Percentiles rank a stretch among this genome's conserved stretches.
These are phyloP conservation scores for Scylla paramamosain DNA, from an alignment of 1,140 invertebrate species.

Conservation along the genomic window DNA sequence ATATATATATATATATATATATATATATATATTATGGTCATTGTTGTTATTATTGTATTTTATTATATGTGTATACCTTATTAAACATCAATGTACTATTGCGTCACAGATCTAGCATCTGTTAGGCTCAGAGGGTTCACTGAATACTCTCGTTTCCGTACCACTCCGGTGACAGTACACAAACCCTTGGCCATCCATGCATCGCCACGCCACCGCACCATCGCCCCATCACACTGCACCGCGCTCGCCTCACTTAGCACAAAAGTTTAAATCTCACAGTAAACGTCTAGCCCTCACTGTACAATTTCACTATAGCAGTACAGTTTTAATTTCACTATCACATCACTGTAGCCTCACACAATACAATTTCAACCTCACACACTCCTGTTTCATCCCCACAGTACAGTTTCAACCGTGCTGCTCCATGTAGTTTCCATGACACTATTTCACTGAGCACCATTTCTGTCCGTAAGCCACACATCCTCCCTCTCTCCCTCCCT, in stretches of 20 bases:
- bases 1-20: slow-evolving; percentile 24
- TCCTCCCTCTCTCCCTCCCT: not conserved
- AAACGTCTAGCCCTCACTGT: not conserved
- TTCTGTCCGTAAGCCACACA: slow-evolving; percentile 8
- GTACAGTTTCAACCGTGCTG: not conserved
- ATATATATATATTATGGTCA: not conserved
- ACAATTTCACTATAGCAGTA: not conserved
- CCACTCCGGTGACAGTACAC: no score
- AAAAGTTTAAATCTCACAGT: not conserved
- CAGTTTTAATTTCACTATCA: not conserved
- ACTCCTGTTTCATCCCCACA: not conserved
- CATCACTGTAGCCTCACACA: not conserved
- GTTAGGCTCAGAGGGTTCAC: no score
- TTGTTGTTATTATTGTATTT: no score
- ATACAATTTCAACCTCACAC: not conserved
- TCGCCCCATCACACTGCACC: no score
- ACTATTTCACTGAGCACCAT: slow-evolving; percentile 13
- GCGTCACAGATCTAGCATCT: not conserved
- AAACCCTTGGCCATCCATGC: no score
- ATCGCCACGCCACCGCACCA: no score
- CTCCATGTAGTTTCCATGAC: not conserved
- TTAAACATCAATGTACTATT: not conserved
- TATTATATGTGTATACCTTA: not conserved
- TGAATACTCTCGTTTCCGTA: no score
- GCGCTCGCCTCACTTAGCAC: no score